Percentiles rank a stretch among this genome's conserved stretches.
phyloP scores from a whole-genome alignment of 2,113 vertebrate genomes.

The Puffinus mauretanicus region DNA sequence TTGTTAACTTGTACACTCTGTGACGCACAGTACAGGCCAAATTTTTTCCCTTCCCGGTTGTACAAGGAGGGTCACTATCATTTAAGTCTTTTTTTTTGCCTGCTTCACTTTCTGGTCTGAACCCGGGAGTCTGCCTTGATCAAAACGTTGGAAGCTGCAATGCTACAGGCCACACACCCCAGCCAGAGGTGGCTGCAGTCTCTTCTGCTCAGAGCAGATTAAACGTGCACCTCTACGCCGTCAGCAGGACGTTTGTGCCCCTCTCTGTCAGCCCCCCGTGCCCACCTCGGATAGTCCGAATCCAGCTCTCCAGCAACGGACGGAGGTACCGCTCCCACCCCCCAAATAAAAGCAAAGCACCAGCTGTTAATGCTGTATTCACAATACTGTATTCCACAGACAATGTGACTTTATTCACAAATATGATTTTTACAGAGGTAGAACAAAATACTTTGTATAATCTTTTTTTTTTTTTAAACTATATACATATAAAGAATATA shows the following conservation, averaged over 20 bases:
- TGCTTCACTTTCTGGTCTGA: background rate
- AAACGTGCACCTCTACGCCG: background rate
- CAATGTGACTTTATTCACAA: conserved; percentile 83
- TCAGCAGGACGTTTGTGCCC: background rate
- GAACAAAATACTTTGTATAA: conserved; percentile 81
- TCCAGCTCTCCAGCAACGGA: background rate
- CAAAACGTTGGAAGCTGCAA: background rate
- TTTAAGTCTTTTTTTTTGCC: background rate
- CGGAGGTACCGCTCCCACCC: rapidly evolving
- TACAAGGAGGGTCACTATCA: background rate
- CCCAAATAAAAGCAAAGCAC: conserved; percentile 36
- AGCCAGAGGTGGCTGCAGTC: background rate
- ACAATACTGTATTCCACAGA: conserved; percentile 71
- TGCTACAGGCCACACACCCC: too few species aligned
- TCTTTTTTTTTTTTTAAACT: conserved; percentile 47
- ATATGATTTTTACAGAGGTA: conserved; percentile 77
- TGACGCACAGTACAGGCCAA: background rate
- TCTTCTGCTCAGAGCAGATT: background rate
- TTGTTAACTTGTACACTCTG: background rate
- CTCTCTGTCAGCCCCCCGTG: background rate
- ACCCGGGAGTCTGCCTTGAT: background rate
- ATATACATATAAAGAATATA: conserved; percentile 72
- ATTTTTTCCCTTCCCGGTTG: background rate
- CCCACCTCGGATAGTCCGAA: background rate
- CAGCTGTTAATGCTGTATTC: conserved; percentile 61